These are phyloP conservation scores for Columba janthina DNA, from an alignment of 2,113 vertebrate genomes.

Conservation along the genomic window DNA sequence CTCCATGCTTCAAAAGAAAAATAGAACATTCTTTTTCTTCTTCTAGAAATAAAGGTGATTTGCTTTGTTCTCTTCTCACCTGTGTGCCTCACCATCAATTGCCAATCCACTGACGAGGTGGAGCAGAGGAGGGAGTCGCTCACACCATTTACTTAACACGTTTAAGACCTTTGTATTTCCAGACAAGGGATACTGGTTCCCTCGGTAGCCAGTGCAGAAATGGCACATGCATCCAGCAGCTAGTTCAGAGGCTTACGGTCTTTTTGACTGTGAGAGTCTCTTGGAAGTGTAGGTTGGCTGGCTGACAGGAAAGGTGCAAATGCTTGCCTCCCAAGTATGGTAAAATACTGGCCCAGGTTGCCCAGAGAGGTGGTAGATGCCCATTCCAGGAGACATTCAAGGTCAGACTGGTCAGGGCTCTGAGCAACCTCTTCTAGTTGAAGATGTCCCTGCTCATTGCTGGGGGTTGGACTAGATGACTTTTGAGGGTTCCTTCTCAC, in stretches of 20 bases:
- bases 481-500: too few relatives aligned
- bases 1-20: constrained; percentile 44
- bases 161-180: background rate
- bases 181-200: background rate
- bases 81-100: background rate
- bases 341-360: too few relatives aligned
- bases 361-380: too few relatives aligned
- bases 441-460: too few relatives aligned
- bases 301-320: background rate
- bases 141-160: background rate
- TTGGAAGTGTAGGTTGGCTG: background rate
- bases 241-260: background rate
- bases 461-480: too few relatives aligned
- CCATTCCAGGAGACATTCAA: too few relatives aligned
- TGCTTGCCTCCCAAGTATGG: background rate
- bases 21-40: constrained; percentile 49
- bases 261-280: background rate
- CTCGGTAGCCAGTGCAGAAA: background rate
- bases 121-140: background rate
- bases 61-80: constrained; percentile 61
- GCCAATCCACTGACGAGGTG: background rate
- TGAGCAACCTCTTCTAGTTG: too few relatives aligned
- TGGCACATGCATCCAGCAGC: background rate
- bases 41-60: constrained; percentile 45
- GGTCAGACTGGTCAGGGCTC: too few relatives aligned